Evolutionary conservation across 2,888 invertebrate genomes (phyloP).

Genomic region (Tetrapedia diversipes): DNA sequence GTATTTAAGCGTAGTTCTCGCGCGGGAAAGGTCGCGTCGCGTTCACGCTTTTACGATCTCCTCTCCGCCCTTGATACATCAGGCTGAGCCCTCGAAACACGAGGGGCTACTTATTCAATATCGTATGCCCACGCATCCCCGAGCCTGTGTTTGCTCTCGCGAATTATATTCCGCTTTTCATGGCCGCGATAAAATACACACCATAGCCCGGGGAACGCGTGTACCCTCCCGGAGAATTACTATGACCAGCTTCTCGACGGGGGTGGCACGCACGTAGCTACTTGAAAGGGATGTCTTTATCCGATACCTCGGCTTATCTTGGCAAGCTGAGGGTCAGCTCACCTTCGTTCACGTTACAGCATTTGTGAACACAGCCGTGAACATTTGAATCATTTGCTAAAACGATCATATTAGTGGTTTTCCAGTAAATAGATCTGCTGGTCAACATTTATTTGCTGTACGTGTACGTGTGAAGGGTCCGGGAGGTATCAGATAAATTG

Average conservation of each 20-base stretch:
- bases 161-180: conserved; percentile 51
- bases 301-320: conserved; percentile 53
- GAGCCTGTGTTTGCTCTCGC: conserved; percentile 27
- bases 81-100: conserved; percentile 21
- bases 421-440: too few species aligned
- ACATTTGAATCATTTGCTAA: conserved; percentile 19
- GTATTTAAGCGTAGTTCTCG: conserved; percentile 8
- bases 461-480: too few species aligned
- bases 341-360: conserved; percentile 35
- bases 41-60: conserved; percentile 39
- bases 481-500: too few species aligned
- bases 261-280: background rate
- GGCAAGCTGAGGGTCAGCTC: conserved; percentile 49
- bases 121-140: background rate
- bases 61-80: background rate
- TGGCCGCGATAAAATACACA: conserved; percentile 43
- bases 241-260: background rate
- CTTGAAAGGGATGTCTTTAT: conserved; percentile 53
- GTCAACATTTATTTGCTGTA: too few species aligned
- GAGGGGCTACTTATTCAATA: conserved; percentile 51
- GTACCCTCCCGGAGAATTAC: background rate
- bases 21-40: conserved; percentile 11
- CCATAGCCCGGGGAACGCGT: background rate
- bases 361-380: conserved; percentile 24
- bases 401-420: too few species aligned